phyloP scores from a whole-genome alignment of 2,797 vertebrate genomes.

The Mallotus villosus region DNA sequence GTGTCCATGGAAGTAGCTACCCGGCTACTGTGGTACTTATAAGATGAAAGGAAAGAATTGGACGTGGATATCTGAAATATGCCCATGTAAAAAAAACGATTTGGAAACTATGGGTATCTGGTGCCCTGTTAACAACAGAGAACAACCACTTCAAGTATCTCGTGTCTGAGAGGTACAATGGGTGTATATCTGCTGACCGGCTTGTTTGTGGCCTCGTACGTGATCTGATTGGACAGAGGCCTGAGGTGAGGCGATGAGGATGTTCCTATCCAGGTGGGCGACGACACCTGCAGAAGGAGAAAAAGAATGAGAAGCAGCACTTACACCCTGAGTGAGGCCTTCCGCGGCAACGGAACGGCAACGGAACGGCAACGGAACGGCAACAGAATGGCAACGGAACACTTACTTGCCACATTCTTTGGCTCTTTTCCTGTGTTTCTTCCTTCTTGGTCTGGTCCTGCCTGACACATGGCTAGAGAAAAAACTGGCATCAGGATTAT shows the following conservation, averaged over 20 bases:
- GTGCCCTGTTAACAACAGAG: neutral
- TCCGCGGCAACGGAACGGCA: slow-evolving; percentile 40
- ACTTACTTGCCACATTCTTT: slow-evolving; percentile 82
- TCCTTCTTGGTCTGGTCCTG: slow-evolving; percentile 67
- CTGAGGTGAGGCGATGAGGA: slow-evolving; percentile 12
- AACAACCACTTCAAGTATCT: neutral
- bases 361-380: slow-evolving; percentile 47
- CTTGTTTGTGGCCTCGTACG: neutral
- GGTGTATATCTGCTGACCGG: slow-evolving; percentile 4
- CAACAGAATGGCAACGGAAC: slow-evolving; percentile 38
- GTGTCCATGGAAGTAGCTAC: neutral
- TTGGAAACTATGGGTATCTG: neutral
- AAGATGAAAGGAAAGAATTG: neutral
- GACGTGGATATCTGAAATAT: neutral
- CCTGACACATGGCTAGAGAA: slow-evolving; percentile 29
- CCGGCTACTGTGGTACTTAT: neutral
- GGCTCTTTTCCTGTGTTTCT: slow-evolving; percentile 75
- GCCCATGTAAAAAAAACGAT: neutral
- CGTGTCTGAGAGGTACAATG: neutral
- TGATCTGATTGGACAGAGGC: neutral
- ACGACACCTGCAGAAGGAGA: slow-evolving; percentile 53
- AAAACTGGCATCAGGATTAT: slow-evolving; percentile 4
- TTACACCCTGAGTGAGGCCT: neutral
- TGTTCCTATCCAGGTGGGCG: slow-evolving; percentile 34
- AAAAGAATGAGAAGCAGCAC: neutral